Conservation (phyloP, 2,888 invertebrate species). For the Iselma pallidipennis region DNA sequence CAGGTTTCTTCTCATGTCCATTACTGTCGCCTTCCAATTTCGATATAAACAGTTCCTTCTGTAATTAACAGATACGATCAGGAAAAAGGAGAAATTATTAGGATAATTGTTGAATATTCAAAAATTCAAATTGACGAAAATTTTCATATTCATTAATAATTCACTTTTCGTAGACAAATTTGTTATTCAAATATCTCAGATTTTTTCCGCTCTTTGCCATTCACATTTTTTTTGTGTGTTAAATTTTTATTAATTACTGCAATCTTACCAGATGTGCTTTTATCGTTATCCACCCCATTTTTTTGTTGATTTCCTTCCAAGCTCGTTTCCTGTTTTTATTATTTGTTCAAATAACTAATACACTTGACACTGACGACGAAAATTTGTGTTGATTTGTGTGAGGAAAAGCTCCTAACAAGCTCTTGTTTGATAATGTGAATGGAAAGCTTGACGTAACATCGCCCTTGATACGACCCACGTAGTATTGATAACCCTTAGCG, state of each 20-base stretch:
- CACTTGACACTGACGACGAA: too few species aligned
- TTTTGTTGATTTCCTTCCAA: background rate
- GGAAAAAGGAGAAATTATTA: constrained; percentile 46
- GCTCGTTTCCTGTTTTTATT: too few species aligned
- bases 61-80: too few species aligned
- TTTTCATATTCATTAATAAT: too few species aligned
- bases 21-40: constrained; percentile 69
- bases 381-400: too few species aligned
- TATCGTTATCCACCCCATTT: constrained; percentile 63
- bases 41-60: constrained; percentile 84
- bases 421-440: too few species aligned
- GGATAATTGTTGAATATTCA: constrained; percentile 5
- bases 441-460: too few species aligned
- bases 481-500: constrained; percentile 47
- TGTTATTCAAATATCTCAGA: background rate
- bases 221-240: background rate
- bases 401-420: too few species aligned
- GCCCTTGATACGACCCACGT: too few species aligned
- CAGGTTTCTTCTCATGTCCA: constrained; percentile 56
- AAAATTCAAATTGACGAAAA: background rate
- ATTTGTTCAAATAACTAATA: too few species aligned
- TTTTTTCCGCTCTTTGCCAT: background rate
- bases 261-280: constrained; percentile 63
- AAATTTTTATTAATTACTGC: constrained; percentile 1
- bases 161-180: too few species aligned